Evolutionary conservation across 2,113 vertebrate species (phyloP).

Genomic region (Bagarius yarrelli): DNA sequence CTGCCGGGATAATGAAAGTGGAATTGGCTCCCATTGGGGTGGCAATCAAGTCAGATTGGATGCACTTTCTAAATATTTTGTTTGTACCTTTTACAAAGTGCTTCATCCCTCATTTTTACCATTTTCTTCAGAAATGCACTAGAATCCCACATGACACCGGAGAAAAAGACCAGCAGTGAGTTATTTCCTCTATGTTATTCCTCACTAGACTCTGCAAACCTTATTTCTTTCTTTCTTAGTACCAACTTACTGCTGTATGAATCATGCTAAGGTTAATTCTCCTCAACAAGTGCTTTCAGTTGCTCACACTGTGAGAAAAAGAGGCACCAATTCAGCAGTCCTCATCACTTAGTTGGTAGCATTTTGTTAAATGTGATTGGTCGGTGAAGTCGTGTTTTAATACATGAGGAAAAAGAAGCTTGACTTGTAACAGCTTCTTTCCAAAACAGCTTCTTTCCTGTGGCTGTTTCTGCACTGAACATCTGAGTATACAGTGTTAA

Average conservation of each 20-base stretch:
- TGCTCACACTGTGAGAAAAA: conserved; percentile 2
- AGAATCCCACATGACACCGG: neutral
- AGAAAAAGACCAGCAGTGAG: neutral
- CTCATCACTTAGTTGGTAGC: neutral
- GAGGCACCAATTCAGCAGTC: neutral
- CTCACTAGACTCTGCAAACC: neutral
- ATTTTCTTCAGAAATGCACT: neutral
- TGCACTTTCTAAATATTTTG: neutral
- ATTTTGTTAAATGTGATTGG: conserved; percentile 1
- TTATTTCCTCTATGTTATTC: neutral
- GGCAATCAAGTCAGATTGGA: neutral
- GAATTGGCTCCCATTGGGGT: neutral
- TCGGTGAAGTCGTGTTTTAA: neutral
- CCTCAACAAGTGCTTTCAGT: neutral
- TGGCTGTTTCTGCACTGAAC: too few species aligned
- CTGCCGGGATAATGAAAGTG: conserved; percentile 11
- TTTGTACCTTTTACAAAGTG: neutral
- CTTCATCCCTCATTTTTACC: neutral
- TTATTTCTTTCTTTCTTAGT: neutral
- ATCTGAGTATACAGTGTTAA: too few species aligned
- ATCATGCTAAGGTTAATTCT: neutral
- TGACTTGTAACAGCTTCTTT: too few species aligned
- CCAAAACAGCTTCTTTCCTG: too few species aligned
- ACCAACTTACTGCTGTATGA: neutral
- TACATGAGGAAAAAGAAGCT: neutral